phyloP scores from a whole-genome alignment of 92 coral and sea anemone species.

The Montipora capitata region DNA sequence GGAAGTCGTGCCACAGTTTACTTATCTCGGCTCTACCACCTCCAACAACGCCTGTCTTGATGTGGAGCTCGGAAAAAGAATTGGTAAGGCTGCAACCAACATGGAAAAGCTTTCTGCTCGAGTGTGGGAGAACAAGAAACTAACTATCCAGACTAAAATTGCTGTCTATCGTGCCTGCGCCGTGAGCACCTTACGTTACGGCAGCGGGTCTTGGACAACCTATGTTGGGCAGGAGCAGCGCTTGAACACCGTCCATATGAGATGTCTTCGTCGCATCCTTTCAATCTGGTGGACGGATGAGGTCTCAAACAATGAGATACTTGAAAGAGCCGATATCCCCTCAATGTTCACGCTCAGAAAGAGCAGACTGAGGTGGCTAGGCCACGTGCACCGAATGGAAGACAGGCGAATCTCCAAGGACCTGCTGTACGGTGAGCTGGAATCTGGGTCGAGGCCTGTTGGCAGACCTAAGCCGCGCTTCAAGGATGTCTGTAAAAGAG shows the following conservation, averaged over 20 bases:
- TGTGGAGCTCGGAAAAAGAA: too few relatives aligned
- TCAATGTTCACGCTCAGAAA: slow-evolving; percentile 42
- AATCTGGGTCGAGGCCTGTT: not conserved
- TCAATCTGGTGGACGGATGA: slow-evolving; percentile 50
- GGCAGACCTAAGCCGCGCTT: not conserved
- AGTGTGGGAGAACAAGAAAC: too few relatives aligned
- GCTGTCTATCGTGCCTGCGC: not conserved
- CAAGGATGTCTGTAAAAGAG: not conserved
- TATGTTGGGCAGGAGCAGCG: slow-evolving; percentile 51
- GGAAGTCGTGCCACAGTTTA: slow-evolving; percentile 8
- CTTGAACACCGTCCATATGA: slow-evolving; percentile 17
- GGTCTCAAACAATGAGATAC: slow-evolving; percentile 48
- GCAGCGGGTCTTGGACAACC: slow-evolving; percentile 41
- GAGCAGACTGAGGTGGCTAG: slow-evolving; percentile 67
- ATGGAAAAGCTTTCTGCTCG: not conserved
- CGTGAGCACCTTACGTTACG: slow-evolving; percentile 4
- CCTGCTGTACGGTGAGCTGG: slow-evolving; percentile 30
- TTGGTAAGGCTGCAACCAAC: slow-evolving; percentile 5
- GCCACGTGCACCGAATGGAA: slow-evolving; percentile 49
- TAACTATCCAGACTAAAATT: too few relatives aligned
- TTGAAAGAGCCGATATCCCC: slow-evolving; percentile 27
- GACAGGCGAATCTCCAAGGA: slow-evolving; percentile 60
- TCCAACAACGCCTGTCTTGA: slow-evolving; percentile 34
- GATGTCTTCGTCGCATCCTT: slow-evolving; percentile 36
- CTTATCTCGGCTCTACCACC: slow-evolving; percentile 25